Conservation (phyloP, 2,888 invertebrate genomes). For the Esperia sulphurella region DNA sequence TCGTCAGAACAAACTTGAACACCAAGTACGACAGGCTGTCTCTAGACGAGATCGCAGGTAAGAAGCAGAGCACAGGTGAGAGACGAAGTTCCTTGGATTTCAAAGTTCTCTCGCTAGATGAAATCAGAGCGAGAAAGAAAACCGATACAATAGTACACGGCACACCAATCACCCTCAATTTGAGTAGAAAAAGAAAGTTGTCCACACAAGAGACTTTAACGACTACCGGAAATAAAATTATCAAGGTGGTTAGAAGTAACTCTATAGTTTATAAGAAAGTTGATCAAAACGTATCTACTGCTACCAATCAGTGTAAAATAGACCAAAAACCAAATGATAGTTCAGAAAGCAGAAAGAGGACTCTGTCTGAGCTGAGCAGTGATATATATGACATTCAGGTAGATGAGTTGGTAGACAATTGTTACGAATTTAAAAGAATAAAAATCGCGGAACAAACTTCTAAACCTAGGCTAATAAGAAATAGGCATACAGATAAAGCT, state of each 20-base stretch:
- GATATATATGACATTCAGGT: conserved; percentile 53
- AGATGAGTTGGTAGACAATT: conserved; percentile 61
- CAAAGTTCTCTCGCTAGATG: conserved; percentile 72
- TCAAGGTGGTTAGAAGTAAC: conserved; percentile 68
- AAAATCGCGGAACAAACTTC: conserved; percentile 49
- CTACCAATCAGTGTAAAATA: conserved; percentile 30
- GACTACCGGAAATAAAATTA: conserved; percentile 63
- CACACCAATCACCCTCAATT: conserved; percentile 53
- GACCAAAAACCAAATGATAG: conserved; percentile 40
- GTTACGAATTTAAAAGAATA: conserved; percentile 63
- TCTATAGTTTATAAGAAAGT: conserved; percentile 69
- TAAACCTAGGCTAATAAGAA: conserved; percentile 61
- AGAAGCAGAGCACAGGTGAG: conserved; percentile 34
- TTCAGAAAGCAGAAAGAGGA: conserved; percentile 51
- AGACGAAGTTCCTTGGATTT: conserved; percentile 54
- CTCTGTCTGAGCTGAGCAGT: conserved; percentile 60
- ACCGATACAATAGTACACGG: conserved; percentile 35
- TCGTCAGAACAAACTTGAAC: conserved; percentile 43
- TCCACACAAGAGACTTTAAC: conserved; percentile 65
- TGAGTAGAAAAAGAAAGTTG: conserved; percentile 59
- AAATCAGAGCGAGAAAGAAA: conserved; percentile 67
- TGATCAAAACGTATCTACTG: conserved; percentile 37
- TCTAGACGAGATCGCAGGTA: conserved; percentile 72
- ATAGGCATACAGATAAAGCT: conserved; percentile 29
- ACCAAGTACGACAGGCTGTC: conserved; percentile 70